Evolutionary conservation across 2,888 invertebrate genomes (phyloP).

Genomic region (Heliconius cydno): DNA sequence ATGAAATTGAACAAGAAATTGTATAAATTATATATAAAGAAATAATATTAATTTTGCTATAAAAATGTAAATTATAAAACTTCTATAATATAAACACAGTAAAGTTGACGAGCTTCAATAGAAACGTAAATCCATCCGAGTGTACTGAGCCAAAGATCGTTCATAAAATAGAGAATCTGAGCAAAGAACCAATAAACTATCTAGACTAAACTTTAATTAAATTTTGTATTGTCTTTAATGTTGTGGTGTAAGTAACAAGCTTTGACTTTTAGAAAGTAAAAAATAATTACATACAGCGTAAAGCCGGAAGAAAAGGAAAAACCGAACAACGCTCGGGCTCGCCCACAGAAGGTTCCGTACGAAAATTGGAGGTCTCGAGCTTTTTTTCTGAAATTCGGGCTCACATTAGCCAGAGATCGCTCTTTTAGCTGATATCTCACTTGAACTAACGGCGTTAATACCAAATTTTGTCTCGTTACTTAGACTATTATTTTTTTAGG

Average conservation of each 20-base stretch:
- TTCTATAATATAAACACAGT: not conserved
- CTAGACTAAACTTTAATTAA: conserved; percentile 76
- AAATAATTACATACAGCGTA: no score
- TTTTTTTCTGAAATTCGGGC: no score
- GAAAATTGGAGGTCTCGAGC: no score
- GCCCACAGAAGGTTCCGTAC: no score
- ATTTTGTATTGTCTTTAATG: conserved; percentile 77
- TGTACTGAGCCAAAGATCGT: conserved; percentile 57
- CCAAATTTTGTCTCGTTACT: no score
- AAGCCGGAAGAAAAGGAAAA: no score
- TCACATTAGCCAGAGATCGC: no score
- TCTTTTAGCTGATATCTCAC: no score
- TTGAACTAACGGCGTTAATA: no score
- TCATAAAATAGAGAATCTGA: conserved; percentile 65
- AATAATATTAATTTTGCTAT: not conserved
- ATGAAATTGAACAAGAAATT: not conserved
- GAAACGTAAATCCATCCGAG: conserved; percentile 37
- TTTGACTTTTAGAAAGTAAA: not conserved
- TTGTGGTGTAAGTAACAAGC: conserved; percentile 51
- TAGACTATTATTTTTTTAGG: no score
- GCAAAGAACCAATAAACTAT: conserved; percentile 74
- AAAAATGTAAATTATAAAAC: not conserved
- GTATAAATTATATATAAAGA: not conserved
- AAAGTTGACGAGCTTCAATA: conserved; percentile 6
- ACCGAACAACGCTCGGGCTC: no score